Evolutionary conservation across 2,888 invertebrate species (phyloP).

Genomic region (Mayetiola destructor): DNA sequence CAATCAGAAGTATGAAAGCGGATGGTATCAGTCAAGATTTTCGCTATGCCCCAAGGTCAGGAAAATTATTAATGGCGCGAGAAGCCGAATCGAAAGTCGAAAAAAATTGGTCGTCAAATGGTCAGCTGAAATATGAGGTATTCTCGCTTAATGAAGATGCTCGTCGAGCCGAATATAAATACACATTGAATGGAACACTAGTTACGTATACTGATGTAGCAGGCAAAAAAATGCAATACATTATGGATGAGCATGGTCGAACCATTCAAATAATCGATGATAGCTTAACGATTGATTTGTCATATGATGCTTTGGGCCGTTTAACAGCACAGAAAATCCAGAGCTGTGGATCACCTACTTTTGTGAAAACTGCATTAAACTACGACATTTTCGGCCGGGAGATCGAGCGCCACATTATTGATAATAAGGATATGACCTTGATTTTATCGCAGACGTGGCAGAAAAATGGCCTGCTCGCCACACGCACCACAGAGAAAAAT

Average conservation of each 20-base stretch:
- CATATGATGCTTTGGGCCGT: constrained; percentile 1
- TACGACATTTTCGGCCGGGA: neutral
- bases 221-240: neutral
- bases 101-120: neutral
- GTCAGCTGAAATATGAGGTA: neutral
- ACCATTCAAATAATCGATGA: neutral
- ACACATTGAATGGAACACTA: neutral
- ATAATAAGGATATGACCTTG: neutral
- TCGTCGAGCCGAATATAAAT: neutral
- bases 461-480: neutral
- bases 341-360: neutral
- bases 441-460: neutral
- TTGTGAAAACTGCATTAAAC: neutral
- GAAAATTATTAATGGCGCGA: neutral
- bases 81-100: neutral
- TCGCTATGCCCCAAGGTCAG: neutral
- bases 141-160: neutral
- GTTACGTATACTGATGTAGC: neutral
- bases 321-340: neutral
- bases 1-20: neutral
- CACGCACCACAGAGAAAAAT: neutral
- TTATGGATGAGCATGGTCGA: neutral
- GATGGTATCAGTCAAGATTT: neutral
- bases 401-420: neutral
- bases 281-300: neutral